These are phyloP conservation scores for Lutjanus argentimaculatus DNA, from an alignment of 2,797 vertebrate species.

Conservation along the genomic window DNA sequence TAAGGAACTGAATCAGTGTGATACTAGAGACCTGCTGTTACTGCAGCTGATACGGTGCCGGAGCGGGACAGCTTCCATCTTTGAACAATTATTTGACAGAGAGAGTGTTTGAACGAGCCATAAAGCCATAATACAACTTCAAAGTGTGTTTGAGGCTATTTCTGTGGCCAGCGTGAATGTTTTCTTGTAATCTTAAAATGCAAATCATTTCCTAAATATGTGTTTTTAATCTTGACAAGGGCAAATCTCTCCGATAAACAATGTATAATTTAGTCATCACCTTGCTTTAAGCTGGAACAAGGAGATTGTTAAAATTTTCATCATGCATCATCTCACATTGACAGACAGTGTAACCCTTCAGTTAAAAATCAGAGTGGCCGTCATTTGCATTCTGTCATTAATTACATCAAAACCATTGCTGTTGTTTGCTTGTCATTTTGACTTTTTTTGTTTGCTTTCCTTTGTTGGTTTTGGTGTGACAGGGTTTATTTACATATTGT, in stretches of 20 bases:
- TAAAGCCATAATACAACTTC: constrained; percentile 66
- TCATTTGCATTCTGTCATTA: constrained; percentile 46
- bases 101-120: constrained; percentile 67
- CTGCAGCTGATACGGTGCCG: constrained; percentile 63
- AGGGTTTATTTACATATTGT: background rate
- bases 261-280: constrained; percentile 36
- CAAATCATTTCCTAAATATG: constrained; percentile 58
- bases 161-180: constrained; percentile 59
- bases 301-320: constrained; percentile 30
- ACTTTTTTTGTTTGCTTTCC: background rate
- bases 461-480: constrained; percentile 27
- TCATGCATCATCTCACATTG: constrained; percentile 43
- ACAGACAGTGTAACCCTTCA: constrained; percentile 3
- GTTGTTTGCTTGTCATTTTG: constrained; percentile 39
- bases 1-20: constrained; percentile 75
- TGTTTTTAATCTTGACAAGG: constrained; percentile 54
- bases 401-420: constrained; percentile 36
- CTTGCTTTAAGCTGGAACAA: constrained; percentile 27
- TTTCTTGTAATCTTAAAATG: constrained; percentile 61
- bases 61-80: constrained; percentile 73
- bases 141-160: constrained; percentile 78
- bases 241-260: constrained; percentile 34
- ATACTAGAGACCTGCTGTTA: constrained; percentile 75
- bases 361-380: constrained; percentile 25
- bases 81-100: constrained; percentile 74